phyloP scores from a whole-genome alignment of 1,140 invertebrate genomes.

The Nasonia vitripennis region DNA sequence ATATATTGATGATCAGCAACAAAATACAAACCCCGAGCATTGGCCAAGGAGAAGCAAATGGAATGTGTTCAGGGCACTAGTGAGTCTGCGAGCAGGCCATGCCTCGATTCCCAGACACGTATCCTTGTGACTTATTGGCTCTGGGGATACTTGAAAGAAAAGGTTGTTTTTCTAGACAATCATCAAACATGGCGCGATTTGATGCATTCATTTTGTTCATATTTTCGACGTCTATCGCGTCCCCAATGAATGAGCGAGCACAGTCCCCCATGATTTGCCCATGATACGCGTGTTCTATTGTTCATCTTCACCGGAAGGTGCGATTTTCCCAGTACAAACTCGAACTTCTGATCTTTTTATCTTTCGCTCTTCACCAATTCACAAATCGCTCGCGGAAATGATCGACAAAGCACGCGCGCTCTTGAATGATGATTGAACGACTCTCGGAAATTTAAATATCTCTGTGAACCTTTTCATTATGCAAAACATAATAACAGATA shows the following conservation, averaged over 20 bases:
- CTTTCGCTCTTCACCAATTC: neutral
- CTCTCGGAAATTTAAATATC: constrained; percentile 34
- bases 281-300: neutral
- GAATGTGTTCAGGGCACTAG: constrained; percentile 71
- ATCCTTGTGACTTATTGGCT: constrained; percentile 69
- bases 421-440: constrained; percentile 7
- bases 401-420: neutral
- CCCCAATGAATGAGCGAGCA: constrained; percentile 46
- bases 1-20: constrained; percentile 70
- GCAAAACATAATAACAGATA: neutral
- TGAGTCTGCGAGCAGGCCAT: constrained; percentile 71
- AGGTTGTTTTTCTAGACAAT: constrained; percentile 70
- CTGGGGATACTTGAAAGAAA: constrained; percentile 71
- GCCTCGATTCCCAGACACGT: constrained; percentile 70
- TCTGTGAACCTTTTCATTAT: constrained; percentile 9
- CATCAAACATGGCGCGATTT: constrained; percentile 68
- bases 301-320: neutral
- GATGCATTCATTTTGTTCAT: constrained; percentile 60
- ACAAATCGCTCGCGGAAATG: constrained; percentile 2
- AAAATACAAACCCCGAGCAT: constrained; percentile 72
- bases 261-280: constrained; percentile 17
- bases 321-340: neutral
- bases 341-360: neutral
- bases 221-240: constrained; percentile 32
- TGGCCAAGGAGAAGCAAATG: constrained; percentile 71